Conservation (phyloP, 2,797 vertebrate genomes). For the Hippopotamyrus pictus region DNA sequence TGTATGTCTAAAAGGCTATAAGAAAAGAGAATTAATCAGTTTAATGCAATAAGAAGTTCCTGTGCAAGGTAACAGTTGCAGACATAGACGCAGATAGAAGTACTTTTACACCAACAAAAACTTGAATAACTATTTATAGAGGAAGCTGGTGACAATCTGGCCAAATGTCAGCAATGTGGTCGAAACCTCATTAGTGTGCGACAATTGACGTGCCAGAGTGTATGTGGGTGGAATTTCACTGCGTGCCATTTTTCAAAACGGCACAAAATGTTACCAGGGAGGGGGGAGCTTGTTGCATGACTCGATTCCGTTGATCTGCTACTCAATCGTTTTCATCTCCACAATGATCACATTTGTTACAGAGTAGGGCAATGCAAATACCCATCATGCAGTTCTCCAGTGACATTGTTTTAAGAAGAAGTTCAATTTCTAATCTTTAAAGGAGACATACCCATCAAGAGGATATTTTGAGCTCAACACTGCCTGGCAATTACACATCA, state of each 20-base stretch:
- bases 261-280: neutral
- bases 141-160: slow-evolving; percentile 1
- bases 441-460: neutral
- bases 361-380: slow-evolving; percentile 18
- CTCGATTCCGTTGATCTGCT: slow-evolving; percentile 22
- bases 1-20: neutral
- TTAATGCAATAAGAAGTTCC: neutral
- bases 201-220: slow-evolving; percentile 7
- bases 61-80: neutral
- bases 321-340: slow-evolving; percentile 31
- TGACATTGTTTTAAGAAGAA: neutral
- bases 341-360: slow-evolving; percentile 31
- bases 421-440: neutral
- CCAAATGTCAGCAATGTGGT: slow-evolving; percentile 9
- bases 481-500: neutral
- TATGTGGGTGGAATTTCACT: slow-evolving; percentile 18
- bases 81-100: neutral
- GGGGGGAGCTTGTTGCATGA: neutral
- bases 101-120: neutral
- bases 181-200: slow-evolving; percentile 16
- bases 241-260: neutral
- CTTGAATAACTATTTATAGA: slow-evolving; percentile 15
- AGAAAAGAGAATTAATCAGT: neutral
- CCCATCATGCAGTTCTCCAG: neutral
- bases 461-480: neutral